Evolutionary conservation across 2,888 invertebrate species (phyloP).

Genomic region (Andrena camellia): DNA sequence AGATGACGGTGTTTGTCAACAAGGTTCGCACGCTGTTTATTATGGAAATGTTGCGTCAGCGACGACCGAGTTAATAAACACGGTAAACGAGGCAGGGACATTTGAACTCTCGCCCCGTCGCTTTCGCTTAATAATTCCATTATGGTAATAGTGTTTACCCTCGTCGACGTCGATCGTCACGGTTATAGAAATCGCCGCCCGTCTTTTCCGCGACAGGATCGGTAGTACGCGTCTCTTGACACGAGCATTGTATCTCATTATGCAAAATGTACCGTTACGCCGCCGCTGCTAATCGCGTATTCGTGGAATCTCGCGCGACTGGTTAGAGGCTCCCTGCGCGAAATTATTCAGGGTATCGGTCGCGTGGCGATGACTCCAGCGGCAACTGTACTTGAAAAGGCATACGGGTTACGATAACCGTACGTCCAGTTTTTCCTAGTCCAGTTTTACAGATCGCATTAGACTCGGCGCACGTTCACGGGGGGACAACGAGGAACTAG

Average conservation of each 20-base stretch:
- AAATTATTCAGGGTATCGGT: slow-evolving; percentile 22
- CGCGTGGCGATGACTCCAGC: background rate
- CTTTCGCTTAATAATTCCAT: slow-evolving; percentile 35
- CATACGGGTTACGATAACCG: background rate
- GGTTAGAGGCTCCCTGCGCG: slow-evolving; percentile 1
- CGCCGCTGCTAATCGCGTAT: slow-evolving; percentile 19
- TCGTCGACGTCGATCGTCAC: slow-evolving; percentile 18
- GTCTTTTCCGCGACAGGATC: slow-evolving; percentile 26
- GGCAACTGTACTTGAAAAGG: background rate
- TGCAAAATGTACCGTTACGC: slow-evolving; percentile 49
- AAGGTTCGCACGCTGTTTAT: background rate
- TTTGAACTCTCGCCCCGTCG: background rate
- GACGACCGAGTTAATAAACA: slow-evolving; percentile 17
- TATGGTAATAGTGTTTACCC: slow-evolving; percentile 52
- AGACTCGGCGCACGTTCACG: background rate
- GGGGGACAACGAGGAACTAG: background rate
- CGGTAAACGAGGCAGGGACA: background rate
- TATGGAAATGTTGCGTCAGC: background rate
- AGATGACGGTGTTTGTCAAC: background rate
- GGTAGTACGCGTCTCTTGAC: slow-evolving; percentile 4
- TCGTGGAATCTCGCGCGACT: slow-evolving; percentile 17
- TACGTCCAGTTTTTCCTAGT: background rate
- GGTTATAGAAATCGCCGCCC: slow-evolving; percentile 14
- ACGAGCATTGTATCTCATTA: slow-evolving; percentile 51
- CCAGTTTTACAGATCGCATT: background rate